These are phyloP conservation scores for Gastracanthus pulcherrimus DNA, from an alignment of 2,888 invertebrate species.

Conservation along the genomic window DNA sequence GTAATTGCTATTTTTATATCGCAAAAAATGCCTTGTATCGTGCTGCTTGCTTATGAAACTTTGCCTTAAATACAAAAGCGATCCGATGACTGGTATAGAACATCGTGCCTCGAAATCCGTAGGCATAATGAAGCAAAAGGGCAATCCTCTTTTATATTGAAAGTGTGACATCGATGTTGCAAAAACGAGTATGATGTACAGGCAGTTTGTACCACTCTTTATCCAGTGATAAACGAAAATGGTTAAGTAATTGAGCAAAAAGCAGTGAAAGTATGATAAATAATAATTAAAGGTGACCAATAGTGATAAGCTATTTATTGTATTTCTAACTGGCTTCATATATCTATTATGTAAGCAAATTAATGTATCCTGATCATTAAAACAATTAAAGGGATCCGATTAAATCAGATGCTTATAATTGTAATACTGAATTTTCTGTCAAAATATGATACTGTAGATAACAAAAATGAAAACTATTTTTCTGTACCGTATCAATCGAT, in stretches of 20 bases:
- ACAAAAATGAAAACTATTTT: neutral
- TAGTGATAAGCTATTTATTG: neutral
- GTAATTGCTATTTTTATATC: slow-evolving; percentile 34
- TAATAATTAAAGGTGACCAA: no score
- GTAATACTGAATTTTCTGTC: neutral
- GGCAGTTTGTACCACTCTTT: neutral
- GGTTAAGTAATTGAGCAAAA: neutral
- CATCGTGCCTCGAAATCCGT: neutral
- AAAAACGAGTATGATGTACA: neutral
- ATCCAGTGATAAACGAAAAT: neutral
- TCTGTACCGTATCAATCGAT: neutral
- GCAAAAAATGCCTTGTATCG: slow-evolving; percentile 30
- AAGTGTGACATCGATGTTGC: neutral
- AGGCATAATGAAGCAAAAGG: neutral
- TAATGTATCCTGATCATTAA: neutral
- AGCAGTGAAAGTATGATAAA: neutral
- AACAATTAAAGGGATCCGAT: neutral
- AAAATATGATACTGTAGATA: neutral
- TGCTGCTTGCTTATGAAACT: slow-evolving; percentile 16
- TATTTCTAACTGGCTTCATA: neutral
- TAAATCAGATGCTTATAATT: neutral
- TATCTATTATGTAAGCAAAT: neutral
- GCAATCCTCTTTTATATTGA: neutral
- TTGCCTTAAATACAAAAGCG: slow-evolving; percentile 6
- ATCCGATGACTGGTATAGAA: neutral